Evolutionary conservation across 2,888 invertebrate species (phyloP).

Genomic region (Orthosia gracilis): DNA sequence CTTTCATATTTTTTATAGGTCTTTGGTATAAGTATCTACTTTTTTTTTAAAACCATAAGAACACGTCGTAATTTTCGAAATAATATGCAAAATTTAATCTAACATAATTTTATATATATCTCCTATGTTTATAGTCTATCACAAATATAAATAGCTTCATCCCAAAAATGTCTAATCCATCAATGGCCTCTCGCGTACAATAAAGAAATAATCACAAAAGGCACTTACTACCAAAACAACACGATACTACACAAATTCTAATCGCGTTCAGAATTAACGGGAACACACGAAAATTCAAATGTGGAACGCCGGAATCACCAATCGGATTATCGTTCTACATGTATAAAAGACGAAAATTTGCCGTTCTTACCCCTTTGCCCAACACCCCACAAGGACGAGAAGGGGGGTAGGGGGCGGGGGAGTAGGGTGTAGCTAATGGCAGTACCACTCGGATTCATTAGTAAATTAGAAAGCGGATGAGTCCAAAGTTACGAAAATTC

Average conservation of each 20-base stretch:
- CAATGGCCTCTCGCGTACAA: not conserved
- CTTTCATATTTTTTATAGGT: not conserved
- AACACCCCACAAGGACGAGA: slow-evolving; percentile 68
- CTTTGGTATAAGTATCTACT: too few relatives aligned
- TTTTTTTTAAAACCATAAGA: not conserved
- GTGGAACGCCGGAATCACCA: slow-evolving; percentile 88
- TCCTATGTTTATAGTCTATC: not conserved
- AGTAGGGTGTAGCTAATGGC: slow-evolving; percentile 83
- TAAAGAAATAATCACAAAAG: slow-evolving; percentile 41
- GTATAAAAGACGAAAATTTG: slow-evolving; percentile 90
- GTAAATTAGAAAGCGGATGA: slow-evolving; percentile 92
- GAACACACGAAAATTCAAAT: slow-evolving; percentile 88
- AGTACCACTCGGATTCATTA: slow-evolving; percentile 91
- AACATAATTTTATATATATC: too few relatives aligned
- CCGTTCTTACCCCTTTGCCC: slow-evolving; percentile 88
- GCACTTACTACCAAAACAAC: slow-evolving; percentile 70
- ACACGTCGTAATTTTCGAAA: not conserved
- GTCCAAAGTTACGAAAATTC: slow-evolving; percentile 91
- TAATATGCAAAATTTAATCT: not conserved
- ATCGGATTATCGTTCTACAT: slow-evolving; percentile 90
- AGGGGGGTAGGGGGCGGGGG: slow-evolving; percentile 68
- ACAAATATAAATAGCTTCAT: not conserved
- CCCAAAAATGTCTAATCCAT: not conserved
- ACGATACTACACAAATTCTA: slow-evolving; percentile 73
- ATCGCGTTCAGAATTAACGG: slow-evolving; percentile 77